Evolutionary conservation across 1,140 invertebrate genomes (phyloP).

Genomic region (Mesaphorura yosii): DNA sequence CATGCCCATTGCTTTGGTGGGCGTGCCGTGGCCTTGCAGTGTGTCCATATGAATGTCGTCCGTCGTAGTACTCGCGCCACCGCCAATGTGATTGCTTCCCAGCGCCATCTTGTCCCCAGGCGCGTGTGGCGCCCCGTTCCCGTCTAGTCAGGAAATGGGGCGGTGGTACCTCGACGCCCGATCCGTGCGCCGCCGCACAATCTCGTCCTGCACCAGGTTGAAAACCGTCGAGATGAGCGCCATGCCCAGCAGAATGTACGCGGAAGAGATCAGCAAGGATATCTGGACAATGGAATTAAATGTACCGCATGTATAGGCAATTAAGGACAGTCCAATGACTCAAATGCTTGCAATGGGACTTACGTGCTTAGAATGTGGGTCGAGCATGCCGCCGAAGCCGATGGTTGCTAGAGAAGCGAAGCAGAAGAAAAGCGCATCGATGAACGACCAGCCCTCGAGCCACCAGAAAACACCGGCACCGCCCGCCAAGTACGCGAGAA

Average conservation of each 20-base stretch:
- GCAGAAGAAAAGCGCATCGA: slow-evolving; percentile 44
- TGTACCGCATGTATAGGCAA: slow-evolving; percentile 34
- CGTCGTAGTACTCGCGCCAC: background rate
- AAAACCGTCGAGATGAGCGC: slow-evolving; percentile 94
- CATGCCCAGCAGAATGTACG: slow-evolving; percentile 88
- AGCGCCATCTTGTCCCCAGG: too few species aligned
- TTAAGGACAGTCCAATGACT: background rate
- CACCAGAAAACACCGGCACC: slow-evolving; percentile 36
- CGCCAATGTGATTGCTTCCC: too few species aligned
- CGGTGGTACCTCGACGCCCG: slow-evolving; percentile 29
- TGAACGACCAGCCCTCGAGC: slow-evolving; percentile 39
- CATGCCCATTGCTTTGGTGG: background rate
- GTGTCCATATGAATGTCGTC: slow-evolving; percentile 24
- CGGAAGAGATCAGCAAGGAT: slow-evolving; percentile 62
- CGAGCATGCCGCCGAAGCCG: slow-evolving; percentile 69
- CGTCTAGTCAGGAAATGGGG: slow-evolving; percentile 29
- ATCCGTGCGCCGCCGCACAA: slow-evolving; percentile 42
- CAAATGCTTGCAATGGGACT: slow-evolving; percentile 9
- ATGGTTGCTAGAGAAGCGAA: slow-evolving; percentile 61
- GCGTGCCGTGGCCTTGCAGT: slow-evolving; percentile 20
- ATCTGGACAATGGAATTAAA: slow-evolving; percentile 44
- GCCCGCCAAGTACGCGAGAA: slow-evolving; percentile 26
- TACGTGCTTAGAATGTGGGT: slow-evolving; percentile 32
- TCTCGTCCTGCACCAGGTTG: slow-evolving; percentile 86
- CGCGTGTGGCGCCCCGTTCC: too few species aligned